Percentiles rank a stretch among this genome's conserved stretches.
phyloP scores from a whole-genome alignment of 1,140 invertebrate species.

The Drosophila ironensis region DNA sequence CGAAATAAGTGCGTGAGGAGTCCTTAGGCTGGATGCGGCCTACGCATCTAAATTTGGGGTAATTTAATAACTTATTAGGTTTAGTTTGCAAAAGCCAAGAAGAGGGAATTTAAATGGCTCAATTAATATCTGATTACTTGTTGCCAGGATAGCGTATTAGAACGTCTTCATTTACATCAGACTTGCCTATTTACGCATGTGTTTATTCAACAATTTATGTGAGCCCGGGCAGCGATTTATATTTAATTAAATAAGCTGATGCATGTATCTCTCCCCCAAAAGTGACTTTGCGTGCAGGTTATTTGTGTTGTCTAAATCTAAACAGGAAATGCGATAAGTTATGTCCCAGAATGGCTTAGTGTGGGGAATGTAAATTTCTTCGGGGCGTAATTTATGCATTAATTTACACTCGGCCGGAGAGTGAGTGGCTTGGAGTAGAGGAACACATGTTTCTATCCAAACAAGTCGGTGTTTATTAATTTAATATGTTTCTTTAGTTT shows the following conservation, averaged over 20 bases:
- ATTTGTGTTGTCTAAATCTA: constrained; percentile 35
- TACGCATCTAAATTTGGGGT: not conserved
- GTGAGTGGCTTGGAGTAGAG: not conserved
- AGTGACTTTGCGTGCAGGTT: not conserved
- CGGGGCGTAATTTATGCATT: constrained; percentile 71
- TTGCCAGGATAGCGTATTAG: too few relatives aligned
- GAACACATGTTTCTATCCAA: constrained; percentile 4
- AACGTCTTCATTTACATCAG: too few relatives aligned
- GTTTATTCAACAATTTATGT: constrained; percentile 64
- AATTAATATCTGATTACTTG: not conserved
- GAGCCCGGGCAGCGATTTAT: constrained; percentile 61
- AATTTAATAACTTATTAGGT: not conserved
- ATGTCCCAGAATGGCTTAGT: constrained; percentile 31
- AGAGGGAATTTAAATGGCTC: too few relatives aligned
- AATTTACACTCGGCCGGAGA: constrained; percentile 54
- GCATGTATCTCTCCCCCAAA: constrained; percentile 3
- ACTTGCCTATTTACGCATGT: too few relatives aligned
- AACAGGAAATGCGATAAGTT: constrained; percentile 73
- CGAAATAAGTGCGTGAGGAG: constrained; percentile 48
- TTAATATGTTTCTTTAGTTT: constrained; percentile 20
- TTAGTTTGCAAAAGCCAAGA: too few relatives aligned
- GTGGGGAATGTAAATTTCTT: constrained; percentile 25
- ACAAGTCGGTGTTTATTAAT: constrained; percentile 25
- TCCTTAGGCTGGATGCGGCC: not conserved
- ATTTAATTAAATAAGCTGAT: constrained; percentile 70